Conservation (phyloP, 2,113 vertebrate species). For the Pterocles gutturalis region DNA sequence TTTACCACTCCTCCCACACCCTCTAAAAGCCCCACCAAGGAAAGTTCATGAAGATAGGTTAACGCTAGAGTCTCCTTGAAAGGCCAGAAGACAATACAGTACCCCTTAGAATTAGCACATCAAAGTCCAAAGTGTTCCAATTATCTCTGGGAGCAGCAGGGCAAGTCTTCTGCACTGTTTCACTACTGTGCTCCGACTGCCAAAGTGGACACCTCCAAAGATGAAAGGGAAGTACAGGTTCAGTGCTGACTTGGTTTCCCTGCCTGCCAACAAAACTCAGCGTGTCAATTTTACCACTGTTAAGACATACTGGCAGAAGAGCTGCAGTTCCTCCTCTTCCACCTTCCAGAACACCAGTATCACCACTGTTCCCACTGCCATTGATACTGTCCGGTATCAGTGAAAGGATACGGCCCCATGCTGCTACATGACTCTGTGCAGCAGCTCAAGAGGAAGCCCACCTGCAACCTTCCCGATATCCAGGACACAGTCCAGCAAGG, state of each 20-base stretch:
- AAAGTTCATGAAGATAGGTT: neutral
- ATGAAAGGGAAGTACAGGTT: neutral
- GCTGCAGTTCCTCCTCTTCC: neutral
- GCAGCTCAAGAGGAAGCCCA: rapidly evolving
- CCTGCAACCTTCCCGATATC: neutral
- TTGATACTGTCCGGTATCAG: rapidly evolving
- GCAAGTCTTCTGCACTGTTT: neutral
- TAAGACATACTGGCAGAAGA: neutral
- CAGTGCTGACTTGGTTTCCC: neutral
- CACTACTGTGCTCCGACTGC: neutral
- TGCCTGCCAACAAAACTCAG: neutral
- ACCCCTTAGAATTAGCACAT: neutral
- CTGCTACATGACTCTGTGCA: neutral
- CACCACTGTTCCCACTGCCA: neutral
- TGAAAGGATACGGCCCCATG: rapidly evolving
- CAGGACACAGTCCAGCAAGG: neutral
- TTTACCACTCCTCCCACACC: neutral
- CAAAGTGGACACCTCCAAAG: neutral
- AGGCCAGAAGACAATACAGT: neutral
- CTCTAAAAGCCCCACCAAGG: neutral
- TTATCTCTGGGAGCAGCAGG: neutral
- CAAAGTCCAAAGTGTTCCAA: neutral
- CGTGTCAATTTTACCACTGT: neutral
- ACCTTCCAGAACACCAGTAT: neutral
- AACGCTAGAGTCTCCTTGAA: neutral